Percentiles rank a stretch among this genome's conserved stretches.
These are phyloP conservation scores for Agrotis puta DNA, from an alignment of 2,888 invertebrate genomes.

Conservation along the genomic window DNA sequence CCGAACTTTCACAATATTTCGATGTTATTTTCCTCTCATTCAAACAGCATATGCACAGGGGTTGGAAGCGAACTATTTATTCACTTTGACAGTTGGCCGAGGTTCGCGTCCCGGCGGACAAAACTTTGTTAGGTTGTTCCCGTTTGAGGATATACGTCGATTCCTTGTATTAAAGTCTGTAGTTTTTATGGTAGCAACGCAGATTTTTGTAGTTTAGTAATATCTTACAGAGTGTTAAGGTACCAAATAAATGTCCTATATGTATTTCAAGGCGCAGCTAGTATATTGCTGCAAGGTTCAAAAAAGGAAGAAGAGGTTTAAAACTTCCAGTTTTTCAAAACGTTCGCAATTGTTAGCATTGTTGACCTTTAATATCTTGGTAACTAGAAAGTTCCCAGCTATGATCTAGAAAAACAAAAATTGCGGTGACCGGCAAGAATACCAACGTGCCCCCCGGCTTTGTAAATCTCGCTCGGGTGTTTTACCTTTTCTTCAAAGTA, in stretches of 20 bases:
- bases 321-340: too few species aligned
- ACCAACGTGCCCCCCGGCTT: too few species aligned
- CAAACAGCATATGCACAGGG: conserved; percentile 17
- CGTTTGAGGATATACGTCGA: not conserved
- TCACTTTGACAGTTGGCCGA: conserved; percentile 46
- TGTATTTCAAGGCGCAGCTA: too few species aligned
- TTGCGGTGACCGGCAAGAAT: too few species aligned
- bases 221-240: not conserved
- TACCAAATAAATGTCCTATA: too few species aligned
- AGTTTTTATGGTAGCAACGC: too few species aligned
- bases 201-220: too few species aligned
- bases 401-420: too few species aligned
- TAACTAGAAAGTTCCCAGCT: too few species aligned
- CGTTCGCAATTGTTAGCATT: too few species aligned
- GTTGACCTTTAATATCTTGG: too few species aligned
- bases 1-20: conserved; percentile 3
- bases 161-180: not conserved
- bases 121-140: conserved; percentile 28
- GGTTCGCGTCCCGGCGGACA: conserved; percentile 28
- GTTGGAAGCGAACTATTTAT: conserved; percentile 43
- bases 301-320: too few species aligned
- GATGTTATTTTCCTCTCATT: conserved; percentile 36
- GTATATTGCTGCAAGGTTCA: not conserved
- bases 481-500: not conserved
- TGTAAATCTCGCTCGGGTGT: not conserved